Evolutionary conservation across 2,113 vertebrate genomes (phyloP), one percentile per base, ranked within the genome.

Genomic region (Dasyprocta punctata): DNA sequence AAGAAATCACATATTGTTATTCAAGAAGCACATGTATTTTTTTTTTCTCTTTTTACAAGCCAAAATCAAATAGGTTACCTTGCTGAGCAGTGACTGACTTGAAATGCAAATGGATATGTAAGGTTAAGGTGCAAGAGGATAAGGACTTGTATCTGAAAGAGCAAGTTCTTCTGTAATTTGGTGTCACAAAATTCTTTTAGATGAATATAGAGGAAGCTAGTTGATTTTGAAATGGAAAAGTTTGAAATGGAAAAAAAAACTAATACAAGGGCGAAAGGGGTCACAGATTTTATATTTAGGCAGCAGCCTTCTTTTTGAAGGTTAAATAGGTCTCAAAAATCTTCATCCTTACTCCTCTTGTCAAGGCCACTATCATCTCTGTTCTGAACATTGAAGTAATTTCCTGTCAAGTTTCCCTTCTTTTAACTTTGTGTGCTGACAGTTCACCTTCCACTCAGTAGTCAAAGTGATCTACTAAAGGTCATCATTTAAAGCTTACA

Each of bases 51-150:
- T 87, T 95, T 92, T 97, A 61, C 71, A 89, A 97, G 69, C 81
- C 78, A 41, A 95, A 96, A 97, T 97, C 97, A 98, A 98, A 97
- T 38, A 92, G 90, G 94, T 94, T 94, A 83, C 67, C 91, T 97
- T 86, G 58, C 92, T 90, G 7, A 1, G 38, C 96, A 81, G 58
- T 0, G 81, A 97, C 82, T 86, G 89, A 93, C 92, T 96, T 83
- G 90, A 98, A 98, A 97, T 95, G 96, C 96, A 90, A 67, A 30
- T 10, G 65, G 82, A 89, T 96, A 86, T 52, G 58, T 65, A 52
- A 91, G 97, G 97, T 54, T 65, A 96, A 84, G 82, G 90, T 86
- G 90, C 77, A 90, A 65, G 92, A 97, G 75, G 86, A 24, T 52
- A 41, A 97, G 83, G 92, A 75, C 96, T 95, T 77, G 81, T 36